Conservation (phyloP, 2,113 vertebrate species). For the Ibidorhyncha struthersii region DNA sequence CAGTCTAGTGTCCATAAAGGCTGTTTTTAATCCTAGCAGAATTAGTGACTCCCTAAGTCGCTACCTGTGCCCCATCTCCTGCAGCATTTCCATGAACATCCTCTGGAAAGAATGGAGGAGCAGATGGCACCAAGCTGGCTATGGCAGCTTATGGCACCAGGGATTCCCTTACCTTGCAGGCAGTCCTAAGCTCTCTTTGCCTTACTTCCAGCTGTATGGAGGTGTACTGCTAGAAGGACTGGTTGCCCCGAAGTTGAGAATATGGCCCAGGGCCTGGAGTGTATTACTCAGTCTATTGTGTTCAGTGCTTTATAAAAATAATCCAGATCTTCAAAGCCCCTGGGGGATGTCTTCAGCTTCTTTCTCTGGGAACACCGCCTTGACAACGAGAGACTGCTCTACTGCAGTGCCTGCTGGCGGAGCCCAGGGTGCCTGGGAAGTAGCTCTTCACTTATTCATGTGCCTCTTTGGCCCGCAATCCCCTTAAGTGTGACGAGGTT, state of each 20-base stretch:
- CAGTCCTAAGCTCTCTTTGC: not conserved
- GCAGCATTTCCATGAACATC: not conserved
- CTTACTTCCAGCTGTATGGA: not conserved
- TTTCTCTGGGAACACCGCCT: not conserved
- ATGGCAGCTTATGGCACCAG: not conserved
- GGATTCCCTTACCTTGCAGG: not conserved
- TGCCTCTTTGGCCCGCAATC: not conserved
- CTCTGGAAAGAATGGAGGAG: not conserved
- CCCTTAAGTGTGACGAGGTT: slow-evolving; percentile 9
- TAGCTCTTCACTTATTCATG: not conserved
- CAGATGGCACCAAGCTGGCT: not conserved
- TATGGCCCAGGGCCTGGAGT: not conserved
- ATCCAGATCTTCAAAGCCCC: not conserved
- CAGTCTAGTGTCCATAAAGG: not conserved
- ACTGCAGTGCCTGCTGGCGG: not conserved
- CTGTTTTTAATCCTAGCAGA: not conserved
- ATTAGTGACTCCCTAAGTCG: not conserved
- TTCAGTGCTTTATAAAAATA: not conserved
- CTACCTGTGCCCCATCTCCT: not conserved
- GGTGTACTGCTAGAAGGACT: not conserved
- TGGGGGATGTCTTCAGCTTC: not conserved
- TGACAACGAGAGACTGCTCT: not conserved
- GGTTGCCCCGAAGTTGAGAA: not conserved
- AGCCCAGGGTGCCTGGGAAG: not conserved
- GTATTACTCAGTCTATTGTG: not conserved